Conservation (phyloP, 2,113 vertebrate species). For the Mugil cephalus region DNA sequence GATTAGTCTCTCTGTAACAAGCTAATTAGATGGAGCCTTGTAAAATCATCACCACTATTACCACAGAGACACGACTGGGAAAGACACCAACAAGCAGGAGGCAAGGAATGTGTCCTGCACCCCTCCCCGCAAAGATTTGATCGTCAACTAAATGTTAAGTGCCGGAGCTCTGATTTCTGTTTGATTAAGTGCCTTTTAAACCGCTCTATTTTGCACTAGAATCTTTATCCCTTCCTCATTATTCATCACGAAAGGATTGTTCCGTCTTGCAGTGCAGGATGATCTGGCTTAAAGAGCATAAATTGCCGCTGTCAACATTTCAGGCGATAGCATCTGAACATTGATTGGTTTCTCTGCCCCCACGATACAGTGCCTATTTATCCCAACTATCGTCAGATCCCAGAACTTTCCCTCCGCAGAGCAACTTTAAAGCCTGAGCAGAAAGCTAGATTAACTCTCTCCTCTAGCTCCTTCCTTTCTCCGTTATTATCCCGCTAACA, state of each 20-base stretch:
- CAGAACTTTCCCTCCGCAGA: constrained; percentile 68
- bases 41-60: constrained; percentile 81
- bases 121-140: constrained; percentile 64
- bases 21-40: constrained; percentile 83
- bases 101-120: constrained; percentile 58
- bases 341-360: constrained; percentile 78
- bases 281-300: constrained; percentile 74
- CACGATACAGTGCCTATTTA: constrained; percentile 72
- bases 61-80: constrained; percentile 74
- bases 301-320: constrained; percentile 75
- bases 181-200: constrained; percentile 77
- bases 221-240: constrained; percentile 66
- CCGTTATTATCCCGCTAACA: constrained; percentile 82
- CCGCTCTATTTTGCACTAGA: constrained; percentile 46
- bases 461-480: constrained; percentile 67
- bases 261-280: constrained; percentile 64
- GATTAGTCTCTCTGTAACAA: constrained; percentile 82
- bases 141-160: constrained; percentile 78
- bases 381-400: constrained; percentile 71
- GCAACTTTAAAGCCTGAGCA: constrained; percentile 77
- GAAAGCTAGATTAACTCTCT: constrained; percentile 80
- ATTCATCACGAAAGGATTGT: constrained; percentile 74
- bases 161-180: constrained; percentile 68
- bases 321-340: constrained; percentile 76
- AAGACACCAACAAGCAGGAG: constrained; percentile 72